Percentiles rank a stretch among this genome's conserved stretches.
phyloP scores from a whole-genome alignment of 92 coral and sea anemone species.

The Nematostella vectensis region DNA sequence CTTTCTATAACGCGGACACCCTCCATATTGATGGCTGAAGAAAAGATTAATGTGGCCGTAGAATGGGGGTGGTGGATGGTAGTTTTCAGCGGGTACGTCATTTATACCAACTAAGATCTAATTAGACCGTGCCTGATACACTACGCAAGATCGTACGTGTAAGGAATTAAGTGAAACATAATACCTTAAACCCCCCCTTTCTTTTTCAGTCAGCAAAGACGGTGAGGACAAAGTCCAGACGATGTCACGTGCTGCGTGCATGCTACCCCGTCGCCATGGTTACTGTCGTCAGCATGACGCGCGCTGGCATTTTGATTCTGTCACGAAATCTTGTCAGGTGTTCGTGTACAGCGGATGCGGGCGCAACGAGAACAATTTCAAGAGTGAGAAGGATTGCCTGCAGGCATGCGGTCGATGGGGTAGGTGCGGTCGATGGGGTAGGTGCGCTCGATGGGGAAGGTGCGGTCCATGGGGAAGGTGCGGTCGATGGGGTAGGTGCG shows the following conservation, averaged over 20 bases:
- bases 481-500: too few species aligned
- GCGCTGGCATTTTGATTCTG: conserved; percentile 70
- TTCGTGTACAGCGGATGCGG: conserved; percentile 91
- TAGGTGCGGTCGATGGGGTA: conserved; percentile 17
- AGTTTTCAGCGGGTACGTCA: too few species aligned
- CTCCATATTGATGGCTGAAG: too few species aligned
- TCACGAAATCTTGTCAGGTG: conserved; percentile 42
- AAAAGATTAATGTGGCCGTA: not conserved
- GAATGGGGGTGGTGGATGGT: too few species aligned
- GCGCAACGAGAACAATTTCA: conserved; percentile 78
- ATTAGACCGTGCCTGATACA: too few species aligned
- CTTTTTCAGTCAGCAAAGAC: conserved; percentile 8
- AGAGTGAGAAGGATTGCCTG: conserved; percentile 39
- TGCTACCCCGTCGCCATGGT: conserved; percentile 44
- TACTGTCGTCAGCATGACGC: conserved; percentile 48
- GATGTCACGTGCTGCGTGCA: conserved; percentile 37
- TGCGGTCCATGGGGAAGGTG: too few species aligned
- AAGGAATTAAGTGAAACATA: too few species aligned
- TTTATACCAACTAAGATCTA: too few species aligned
- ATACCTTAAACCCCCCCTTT: not conserved
- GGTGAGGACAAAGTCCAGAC: conserved; percentile 7
- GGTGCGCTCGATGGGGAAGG: too few species aligned
- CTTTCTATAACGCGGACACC: not conserved
- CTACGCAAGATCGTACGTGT: too few species aligned
- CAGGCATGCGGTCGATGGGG: conserved; percentile 62